Conservation (phyloP, 2,888 invertebrate genomes). For the Sarcophaga caerulescens region DNA sequence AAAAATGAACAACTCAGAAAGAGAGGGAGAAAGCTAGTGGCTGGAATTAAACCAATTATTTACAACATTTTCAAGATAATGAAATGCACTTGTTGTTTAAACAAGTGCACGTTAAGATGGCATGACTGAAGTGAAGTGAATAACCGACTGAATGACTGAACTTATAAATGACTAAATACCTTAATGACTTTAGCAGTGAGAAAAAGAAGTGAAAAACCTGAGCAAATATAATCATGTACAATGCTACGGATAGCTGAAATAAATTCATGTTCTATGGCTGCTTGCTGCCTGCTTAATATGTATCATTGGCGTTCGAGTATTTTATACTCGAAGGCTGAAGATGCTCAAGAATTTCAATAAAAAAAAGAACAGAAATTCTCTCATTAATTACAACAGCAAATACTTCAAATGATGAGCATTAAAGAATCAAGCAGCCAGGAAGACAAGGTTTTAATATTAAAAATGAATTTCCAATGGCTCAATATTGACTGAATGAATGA, state of each 20-base stretch:
- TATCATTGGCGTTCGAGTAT: constrained; percentile 23
- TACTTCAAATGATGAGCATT: background rate
- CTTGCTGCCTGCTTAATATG: background rate
- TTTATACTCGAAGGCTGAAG: background rate
- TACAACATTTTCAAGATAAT: constrained; percentile 44
- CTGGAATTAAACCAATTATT: constrained; percentile 31
- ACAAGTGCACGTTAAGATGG: constrained; percentile 32
- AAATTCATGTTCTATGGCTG: too few relatives aligned
- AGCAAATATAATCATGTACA: constrained; percentile 22
- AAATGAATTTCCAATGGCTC: too few relatives aligned
- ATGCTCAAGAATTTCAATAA: constrained; percentile 5
- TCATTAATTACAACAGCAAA: constrained; percentile 23
- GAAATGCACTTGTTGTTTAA: constrained; percentile 34
- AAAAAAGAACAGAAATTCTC: background rate
- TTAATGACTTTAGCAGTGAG: background rate
- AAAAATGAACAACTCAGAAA: background rate
- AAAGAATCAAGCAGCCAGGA: background rate
- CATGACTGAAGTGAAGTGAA: background rate
- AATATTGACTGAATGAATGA: background rate
- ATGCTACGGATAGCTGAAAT: background rate
- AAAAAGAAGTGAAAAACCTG: background rate
- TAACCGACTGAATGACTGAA: constrained; percentile 13
- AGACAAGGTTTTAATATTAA: background rate
- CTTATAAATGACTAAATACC: constrained; percentile 4
- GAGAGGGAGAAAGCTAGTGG: background rate